Evolutionary conservation across 64 coral and sea anemone genomes (phyloP).

Genomic region (Montipora capricornis): DNA sequence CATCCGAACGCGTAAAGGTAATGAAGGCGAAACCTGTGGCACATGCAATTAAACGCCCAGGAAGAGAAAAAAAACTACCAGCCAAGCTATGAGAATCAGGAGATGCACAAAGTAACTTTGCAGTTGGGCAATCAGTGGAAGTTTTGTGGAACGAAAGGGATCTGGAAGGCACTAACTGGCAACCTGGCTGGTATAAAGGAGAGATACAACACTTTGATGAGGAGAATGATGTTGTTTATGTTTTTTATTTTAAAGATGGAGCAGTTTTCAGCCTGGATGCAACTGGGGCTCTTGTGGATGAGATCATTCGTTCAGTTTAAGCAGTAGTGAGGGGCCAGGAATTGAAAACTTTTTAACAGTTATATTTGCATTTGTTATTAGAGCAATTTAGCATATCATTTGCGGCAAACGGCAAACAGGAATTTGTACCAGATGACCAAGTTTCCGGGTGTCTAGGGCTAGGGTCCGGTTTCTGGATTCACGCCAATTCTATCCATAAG

Average conservation of each 20-base stretch:
- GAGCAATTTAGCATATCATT: not conserved
- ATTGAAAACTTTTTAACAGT: conserved; percentile 10
- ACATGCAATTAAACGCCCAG: not conserved
- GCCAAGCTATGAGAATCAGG: not conserved
- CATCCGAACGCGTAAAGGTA: not conserved
- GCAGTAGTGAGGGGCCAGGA: not conserved
- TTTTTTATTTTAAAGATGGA: not conserved
- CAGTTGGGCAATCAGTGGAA: not conserved
- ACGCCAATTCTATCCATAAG: not conserved
- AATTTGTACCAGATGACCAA: no score
- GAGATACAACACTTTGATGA: conserved; percentile 41
- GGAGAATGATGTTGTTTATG: not conserved
- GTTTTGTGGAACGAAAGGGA: conserved; percentile 60
- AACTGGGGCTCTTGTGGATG: not conserved
- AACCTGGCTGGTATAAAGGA: conserved; percentile 47
- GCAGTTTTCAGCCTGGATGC: conserved; percentile 2
- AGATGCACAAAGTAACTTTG: not conserved
- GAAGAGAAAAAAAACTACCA: not conserved
- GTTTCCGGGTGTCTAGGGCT: not conserved
- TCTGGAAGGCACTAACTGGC: conserved; percentile 5
- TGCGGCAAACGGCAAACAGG: no score
- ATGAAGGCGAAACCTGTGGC: no score
- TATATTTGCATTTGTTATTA: conserved; percentile 1
- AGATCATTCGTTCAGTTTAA: conserved; percentile 16
- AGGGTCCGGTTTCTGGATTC: not conserved